Conservation (phyloP, 2,797 vertebrate species). For the Taeniopygia guttata region DNA sequence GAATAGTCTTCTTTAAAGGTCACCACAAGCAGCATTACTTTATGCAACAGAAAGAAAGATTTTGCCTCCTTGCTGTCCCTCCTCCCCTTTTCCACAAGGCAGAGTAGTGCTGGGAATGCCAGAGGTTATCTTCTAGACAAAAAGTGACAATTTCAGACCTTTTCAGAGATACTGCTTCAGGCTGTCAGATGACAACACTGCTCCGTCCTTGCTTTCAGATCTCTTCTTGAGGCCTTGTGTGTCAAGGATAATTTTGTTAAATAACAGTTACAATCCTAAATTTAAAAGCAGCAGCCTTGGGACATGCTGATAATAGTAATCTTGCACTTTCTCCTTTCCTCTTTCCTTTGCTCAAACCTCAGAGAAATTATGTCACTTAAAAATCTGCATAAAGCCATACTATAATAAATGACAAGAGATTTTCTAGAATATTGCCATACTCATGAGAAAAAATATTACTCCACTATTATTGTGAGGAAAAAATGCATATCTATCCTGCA, state of each 20-base stretch:
- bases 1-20: neutral
- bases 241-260: conserved; percentile 54
- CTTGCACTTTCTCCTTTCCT: neutral
- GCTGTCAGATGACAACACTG: conserved; percentile 5
- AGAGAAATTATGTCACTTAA: conserved; percentile 9
- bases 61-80: neutral
- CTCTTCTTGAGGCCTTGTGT: conserved; percentile 24
- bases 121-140: conserved; percentile 5
- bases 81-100: neutral
- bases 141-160: conserved; percentile 37
- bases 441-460: neutral
- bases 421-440: neutral
- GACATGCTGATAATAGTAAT: neutral
- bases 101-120: neutral
- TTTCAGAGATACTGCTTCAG: conserved; percentile 16
- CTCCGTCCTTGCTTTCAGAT: conserved; percentile 16
- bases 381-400: neutral
- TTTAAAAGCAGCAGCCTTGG: conserved; percentile 39
- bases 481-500: neutral
- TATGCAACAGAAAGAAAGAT: neutral
- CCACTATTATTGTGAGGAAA: neutral
- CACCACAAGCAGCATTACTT: neutral
- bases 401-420: neutral
- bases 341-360: neutral
- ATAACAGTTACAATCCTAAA: conserved; percentile 32